Evolutionary conservation across 2,888 invertebrate species (phyloP).

Genomic region (Hydriomena furcata): DNA sequence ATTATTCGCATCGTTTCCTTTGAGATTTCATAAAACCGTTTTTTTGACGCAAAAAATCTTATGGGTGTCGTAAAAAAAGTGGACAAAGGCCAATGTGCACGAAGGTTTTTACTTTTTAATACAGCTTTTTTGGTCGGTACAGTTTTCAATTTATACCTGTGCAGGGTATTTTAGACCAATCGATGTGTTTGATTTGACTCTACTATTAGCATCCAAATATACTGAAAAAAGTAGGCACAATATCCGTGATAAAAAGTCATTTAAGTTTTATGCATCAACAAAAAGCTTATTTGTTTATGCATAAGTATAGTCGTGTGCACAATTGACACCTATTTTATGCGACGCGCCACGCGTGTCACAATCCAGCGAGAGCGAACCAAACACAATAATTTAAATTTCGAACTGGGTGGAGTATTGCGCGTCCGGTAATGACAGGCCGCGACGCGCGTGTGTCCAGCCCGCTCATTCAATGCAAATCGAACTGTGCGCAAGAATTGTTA

Average conservation of each 20-base stretch:
- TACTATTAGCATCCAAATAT: neutral
- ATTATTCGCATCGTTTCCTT: slow-evolving; percentile 83
- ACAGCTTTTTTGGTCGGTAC: slow-evolving; percentile 65
- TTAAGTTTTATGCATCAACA: slow-evolving; percentile 20
- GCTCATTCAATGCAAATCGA: slow-evolving; percentile 80
- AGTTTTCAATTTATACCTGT: slow-evolving; percentile 53
- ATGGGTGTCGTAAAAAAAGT: slow-evolving; percentile 73
- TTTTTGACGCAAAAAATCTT: slow-evolving; percentile 78
- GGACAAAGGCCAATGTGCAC: slow-evolving; percentile 76
- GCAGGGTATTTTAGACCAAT: slow-evolving; percentile 4
- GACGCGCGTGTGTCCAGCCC: slow-evolving; percentile 74
- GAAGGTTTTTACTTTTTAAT: slow-evolving; percentile 56
- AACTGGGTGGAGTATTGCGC: slow-evolving; percentile 69
- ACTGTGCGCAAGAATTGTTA: slow-evolving; percentile 53
- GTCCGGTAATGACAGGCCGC: slow-evolving; percentile 79
- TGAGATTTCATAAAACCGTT: slow-evolving; percentile 77
- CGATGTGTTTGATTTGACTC: neutral
- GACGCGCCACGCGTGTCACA: slow-evolving; percentile 56
- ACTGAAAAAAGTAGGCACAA: neutral
- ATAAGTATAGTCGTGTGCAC: slow-evolving; percentile 50
- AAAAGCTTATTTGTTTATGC: slow-evolving; percentile 22
- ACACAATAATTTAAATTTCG: slow-evolving; percentile 75
- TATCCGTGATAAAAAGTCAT: slow-evolving; percentile 2
- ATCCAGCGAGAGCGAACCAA: slow-evolving; percentile 48
- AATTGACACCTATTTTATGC: slow-evolving; percentile 52